A percentile compares a stretch with the other conserved stretches of the same genome.
Evolutionary conservation across 2,888 invertebrate species (phyloP).

Genomic region (Ernsta delagoae): DNA sequence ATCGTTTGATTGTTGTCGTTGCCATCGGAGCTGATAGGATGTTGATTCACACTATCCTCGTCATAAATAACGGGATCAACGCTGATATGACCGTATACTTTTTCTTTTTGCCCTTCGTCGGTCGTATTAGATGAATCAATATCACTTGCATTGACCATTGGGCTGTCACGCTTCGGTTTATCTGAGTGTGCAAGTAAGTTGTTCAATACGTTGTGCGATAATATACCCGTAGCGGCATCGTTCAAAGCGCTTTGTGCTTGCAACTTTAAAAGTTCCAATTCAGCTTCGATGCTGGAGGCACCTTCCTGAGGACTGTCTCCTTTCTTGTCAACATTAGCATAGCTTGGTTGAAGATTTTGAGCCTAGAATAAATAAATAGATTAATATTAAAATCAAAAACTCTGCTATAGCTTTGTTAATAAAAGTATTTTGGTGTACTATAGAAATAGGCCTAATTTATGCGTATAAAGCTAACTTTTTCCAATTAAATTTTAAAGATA

Average conservation of each 20-base stretch:
- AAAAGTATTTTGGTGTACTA: no score
- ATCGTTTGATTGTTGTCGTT: slow-evolving; percentile 33
- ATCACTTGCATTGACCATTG: slow-evolving; percentile 59
- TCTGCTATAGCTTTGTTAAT: no score
- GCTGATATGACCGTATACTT: slow-evolving; percentile 75
- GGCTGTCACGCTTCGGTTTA: slow-evolving; percentile 78
- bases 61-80: slow-evolving; percentile 70
- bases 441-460: no score
- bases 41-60: slow-evolving; percentile 51
- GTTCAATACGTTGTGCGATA: slow-evolving; percentile 65
- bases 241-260: slow-evolving; percentile 57
- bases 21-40: slow-evolving; percentile 41
- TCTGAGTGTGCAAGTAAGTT: slow-evolving; percentile 64
- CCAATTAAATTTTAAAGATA: no score
- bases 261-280: slow-evolving; percentile 74
- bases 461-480: no score
- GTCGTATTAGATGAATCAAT: slow-evolving; percentile 51
- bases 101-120: slow-evolving; percentile 76
- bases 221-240: slow-evolving; percentile 53
- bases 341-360: slow-evolving; percentile 62
- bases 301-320: slow-evolving; percentile 58
- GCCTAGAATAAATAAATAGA: slow-evolving; percentile 56
- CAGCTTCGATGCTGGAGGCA: slow-evolving; percentile 71
- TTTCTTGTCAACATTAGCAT: slow-evolving; percentile 68
- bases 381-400: no score